Base-by-base conservation (phyloP, 1,140 invertebrate genomes). In the Drosophila gunungcola region DNA sequence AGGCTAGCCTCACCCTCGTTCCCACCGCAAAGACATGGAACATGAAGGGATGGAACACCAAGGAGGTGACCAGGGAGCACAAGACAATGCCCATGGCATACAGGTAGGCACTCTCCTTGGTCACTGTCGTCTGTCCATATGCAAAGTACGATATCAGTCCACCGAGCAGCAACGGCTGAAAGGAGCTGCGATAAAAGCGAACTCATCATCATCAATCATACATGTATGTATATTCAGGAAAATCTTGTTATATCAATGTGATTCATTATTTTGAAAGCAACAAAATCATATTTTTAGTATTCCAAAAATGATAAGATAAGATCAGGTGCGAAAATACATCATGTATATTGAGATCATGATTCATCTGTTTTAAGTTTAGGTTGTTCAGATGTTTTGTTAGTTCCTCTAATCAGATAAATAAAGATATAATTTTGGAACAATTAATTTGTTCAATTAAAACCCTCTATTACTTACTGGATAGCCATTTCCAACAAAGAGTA, bases 1-100 rank as follows among this genome's bases (percentile, higher is more conserved):
- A 93, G 1, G 95, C 96, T 11, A 95, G 91, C 34, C 94, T 88
- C 94, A 93, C 81, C 69, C 93, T 92, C 92, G 95, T 95, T 5
- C 94, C 94, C 13, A 95, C 85, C 57, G 93, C 91, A 55, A 94
- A 93, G 11, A 96, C 94, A 38, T 93, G 93, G 80, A 96, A 95
- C 92, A 96, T 95, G 70, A 95, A 94, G 11, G 96, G 96, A 92
- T 97, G 96, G 65, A 96, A 93, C 25, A 94, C 91, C 7, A 96
- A 75, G 2, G 95, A 93, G 21, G 94, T 94, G 6, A 94, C 53
- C 34, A 95, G 88, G 12, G 93, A 93, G 36, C 93, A 73, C 79
- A 94, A 72, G 86, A 95, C 94, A 60, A 96, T 93, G 6, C 93
- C 92, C 63, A 93, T 93, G 45, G 94, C 94, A 77, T 93, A 94